These are phyloP conservation scores for Cuculus canorus DNA, from an alignment of 2,797 vertebrate species.

Conservation along the genomic window DNA sequence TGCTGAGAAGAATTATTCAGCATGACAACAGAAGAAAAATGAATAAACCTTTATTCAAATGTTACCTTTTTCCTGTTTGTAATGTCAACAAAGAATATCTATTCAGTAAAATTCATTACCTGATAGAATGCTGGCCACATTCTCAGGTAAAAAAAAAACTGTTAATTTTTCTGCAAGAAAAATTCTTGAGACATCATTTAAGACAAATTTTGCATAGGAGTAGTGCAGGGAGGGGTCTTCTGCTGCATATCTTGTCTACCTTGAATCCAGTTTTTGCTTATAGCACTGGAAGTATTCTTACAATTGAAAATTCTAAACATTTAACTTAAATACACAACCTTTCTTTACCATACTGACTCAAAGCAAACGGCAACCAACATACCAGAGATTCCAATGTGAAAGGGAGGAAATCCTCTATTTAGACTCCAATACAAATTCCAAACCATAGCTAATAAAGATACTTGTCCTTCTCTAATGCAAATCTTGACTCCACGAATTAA, in stretches of 20 bases:
- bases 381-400: constrained; percentile 69
- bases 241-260: not conserved
- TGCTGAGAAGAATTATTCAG: not conserved
- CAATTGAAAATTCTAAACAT: not conserved
- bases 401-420: constrained; percentile 72
- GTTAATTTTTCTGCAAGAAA: not conserved
- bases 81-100: not conserved
- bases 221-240: not conserved
- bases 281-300: not conserved
- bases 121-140: not conserved
- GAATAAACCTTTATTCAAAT: not conserved
- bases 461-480: not conserved
- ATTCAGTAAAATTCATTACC: not conserved
- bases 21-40: not conserved
- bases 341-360: constrained; percentile 57
- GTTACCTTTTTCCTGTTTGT: not conserved
- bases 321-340: constrained; percentile 1
- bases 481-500: not conserved
- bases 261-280: not conserved
- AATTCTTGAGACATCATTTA: not conserved
- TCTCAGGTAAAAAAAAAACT: not conserved
- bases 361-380: constrained; percentile 61
- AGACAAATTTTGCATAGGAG: not conserved
- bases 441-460: constrained; percentile 19
- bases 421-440: constrained; percentile 50